Conservation (phyloP, 1,140 invertebrate genomes). For the Neodiprion fabricii region DNA sequence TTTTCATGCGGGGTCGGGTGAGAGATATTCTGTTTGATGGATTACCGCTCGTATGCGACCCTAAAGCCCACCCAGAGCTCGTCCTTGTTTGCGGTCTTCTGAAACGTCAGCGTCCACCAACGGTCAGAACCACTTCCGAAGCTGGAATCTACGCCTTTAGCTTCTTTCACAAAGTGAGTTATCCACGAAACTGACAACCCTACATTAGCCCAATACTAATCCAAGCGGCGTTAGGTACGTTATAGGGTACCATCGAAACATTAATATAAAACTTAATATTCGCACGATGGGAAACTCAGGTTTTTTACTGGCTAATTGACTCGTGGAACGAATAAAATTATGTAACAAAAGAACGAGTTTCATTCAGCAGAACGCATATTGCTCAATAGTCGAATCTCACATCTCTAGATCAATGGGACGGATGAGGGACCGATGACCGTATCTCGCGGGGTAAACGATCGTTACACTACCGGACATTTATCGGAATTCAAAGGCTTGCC, state of each 20-base stretch:
- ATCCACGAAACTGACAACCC: too few relatives aligned
- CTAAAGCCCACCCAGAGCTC: slow-evolving; percentile 28
- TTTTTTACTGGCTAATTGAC: too few relatives aligned
- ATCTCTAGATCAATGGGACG: slow-evolving; percentile 32
- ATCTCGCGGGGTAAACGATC: slow-evolving; percentile 33
- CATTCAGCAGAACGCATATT: too few relatives aligned
- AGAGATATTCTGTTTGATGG: slow-evolving; percentile 36
- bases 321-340: too few relatives aligned
- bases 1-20: slow-evolving; percentile 33
- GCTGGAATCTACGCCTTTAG: slow-evolving; percentile 31
- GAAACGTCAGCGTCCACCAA: slow-evolving; percentile 22
- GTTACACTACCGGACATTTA: slow-evolving; percentile 26
- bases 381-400: not conserved
- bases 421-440: slow-evolving; percentile 31
- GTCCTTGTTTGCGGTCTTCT: slow-evolving; percentile 31
- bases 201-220: too few relatives aligned
- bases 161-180: slow-evolving; percentile 34
- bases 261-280: too few relatives aligned
- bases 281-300: too few relatives aligned
- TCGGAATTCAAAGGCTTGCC: slow-evolving; percentile 25
- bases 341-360: too few relatives aligned
- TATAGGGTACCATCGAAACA: too few relatives aligned
- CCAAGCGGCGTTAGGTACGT: too few relatives aligned
- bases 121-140: slow-evolving; percentile 25
- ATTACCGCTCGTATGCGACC: slow-evolving; percentile 33